Percentiles rank a stretch among this genome's conserved stretches.
Conservation (phyloP, 2,797 vertebrate species). For the Phrynocephalus vlangalii region DNA sequence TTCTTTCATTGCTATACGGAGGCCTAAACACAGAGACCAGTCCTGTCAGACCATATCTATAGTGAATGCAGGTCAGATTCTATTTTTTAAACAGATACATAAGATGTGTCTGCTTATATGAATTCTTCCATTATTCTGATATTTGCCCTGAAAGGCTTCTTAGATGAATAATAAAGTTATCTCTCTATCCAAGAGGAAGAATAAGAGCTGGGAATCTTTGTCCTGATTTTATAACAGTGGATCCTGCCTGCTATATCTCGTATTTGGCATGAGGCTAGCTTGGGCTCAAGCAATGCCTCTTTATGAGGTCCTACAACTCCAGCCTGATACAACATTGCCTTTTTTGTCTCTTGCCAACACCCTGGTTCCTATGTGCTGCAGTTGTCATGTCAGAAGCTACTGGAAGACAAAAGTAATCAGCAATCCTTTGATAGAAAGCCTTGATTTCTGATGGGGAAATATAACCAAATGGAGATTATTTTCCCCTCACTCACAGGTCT, state of each 20-base stretch:
- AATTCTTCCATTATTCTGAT: background rate
- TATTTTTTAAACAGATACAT: background rate
- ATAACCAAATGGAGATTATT: background rate
- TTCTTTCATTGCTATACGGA: conserved; percentile 65
- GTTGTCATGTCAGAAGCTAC: background rate
- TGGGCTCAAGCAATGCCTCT: background rate
- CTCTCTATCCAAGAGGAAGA: background rate
- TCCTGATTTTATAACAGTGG: background rate
- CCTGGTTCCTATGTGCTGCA: background rate
- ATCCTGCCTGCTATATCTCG: too few relatives aligned
- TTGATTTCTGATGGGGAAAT: background rate
- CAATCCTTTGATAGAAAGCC: background rate
- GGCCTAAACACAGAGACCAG: background rate
- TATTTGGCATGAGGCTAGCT: background rate
- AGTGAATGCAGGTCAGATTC: background rate
- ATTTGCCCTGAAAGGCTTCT: background rate
- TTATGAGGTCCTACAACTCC: background rate
- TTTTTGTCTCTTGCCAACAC: background rate
- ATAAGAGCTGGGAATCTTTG: background rate
- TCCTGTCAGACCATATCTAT: background rate
- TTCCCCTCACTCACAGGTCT: too few relatives aligned
- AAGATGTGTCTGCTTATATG: background rate
- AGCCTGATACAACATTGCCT: too few relatives aligned
- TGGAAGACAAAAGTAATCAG: background rate
- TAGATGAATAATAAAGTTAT: background rate